phyloP scores from a whole-genome alignment of 1,140 invertebrate genomes.

The Drosophila tani region DNA sequence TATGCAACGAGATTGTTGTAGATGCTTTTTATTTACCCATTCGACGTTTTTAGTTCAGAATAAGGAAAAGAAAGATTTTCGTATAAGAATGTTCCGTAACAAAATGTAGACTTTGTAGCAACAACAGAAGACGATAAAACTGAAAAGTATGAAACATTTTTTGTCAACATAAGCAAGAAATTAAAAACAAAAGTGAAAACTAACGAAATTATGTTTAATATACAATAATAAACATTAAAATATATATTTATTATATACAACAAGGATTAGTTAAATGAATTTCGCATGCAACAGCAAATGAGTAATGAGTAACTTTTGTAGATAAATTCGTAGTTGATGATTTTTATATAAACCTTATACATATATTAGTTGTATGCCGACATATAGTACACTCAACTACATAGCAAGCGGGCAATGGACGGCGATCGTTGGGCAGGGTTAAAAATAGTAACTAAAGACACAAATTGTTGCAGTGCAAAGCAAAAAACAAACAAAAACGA shows the following conservation, averaged over 20 bases:
- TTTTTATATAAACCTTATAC: slow-evolving; percentile 74
- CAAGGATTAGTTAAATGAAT: slow-evolving; percentile 64
- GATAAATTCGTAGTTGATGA: slow-evolving; percentile 81
- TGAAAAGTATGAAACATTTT: slow-evolving; percentile 76
- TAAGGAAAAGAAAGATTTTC: slow-evolving; percentile 49
- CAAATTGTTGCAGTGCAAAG: slow-evolving; percentile 83
- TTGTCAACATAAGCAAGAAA: slow-evolving; percentile 42
- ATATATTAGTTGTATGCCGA: slow-evolving; percentile 51
- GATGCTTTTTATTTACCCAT: slow-evolving; percentile 31
- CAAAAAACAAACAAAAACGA: slow-evolving; percentile 45
- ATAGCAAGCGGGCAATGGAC: slow-evolving; percentile 40
- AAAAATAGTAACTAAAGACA: slow-evolving; percentile 81
- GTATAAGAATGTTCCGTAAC: slow-evolving; percentile 82
- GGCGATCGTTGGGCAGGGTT: slow-evolving; percentile 69
- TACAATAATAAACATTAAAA: slow-evolving; percentile 68
- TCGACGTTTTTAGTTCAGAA: slow-evolving; percentile 24
- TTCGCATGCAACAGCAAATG: slow-evolving; percentile 53
- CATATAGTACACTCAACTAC: slow-evolving; percentile 53
- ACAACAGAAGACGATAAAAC: slow-evolving; percentile 82
- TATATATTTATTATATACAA: slow-evolving; percentile 69
- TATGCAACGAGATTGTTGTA: slow-evolving; percentile 65
- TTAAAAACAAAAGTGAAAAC: slow-evolving; percentile 38
- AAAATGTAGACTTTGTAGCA: slow-evolving; percentile 79
- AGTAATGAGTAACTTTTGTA: slow-evolving; percentile 68
- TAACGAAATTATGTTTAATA: slow-evolving; percentile 75